Evolutionary conservation across 2,888 invertebrate species (phyloP), one percentile per base, ranked within the genome.

Genomic region (Hirtodrosophila trivittata): DNA sequence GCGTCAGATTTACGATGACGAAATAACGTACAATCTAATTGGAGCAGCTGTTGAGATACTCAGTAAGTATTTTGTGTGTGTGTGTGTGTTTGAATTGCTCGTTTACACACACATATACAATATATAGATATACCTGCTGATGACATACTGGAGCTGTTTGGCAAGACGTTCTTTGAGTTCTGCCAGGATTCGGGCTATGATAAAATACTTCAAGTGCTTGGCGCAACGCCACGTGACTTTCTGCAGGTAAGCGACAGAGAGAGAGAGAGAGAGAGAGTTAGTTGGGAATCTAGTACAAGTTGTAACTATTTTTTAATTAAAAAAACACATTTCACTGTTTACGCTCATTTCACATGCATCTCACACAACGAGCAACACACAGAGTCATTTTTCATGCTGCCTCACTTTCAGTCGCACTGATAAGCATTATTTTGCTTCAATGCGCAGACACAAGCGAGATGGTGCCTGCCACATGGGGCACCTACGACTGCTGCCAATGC

Each of bases 171-270:
- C 91, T 98, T 98, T 89, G 97, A 98, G 90, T 97, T 98, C 88
- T 98, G 98, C 86, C 97, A 98, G 90, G 97, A 97, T 89, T 97
- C 97, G 1, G 98, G 98, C n/a, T 98, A 98, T 88, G 98, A 98
- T 88, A 97, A 97, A 91, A 98, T 98, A 68, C 92, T 98, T 28
- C 96, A 97, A 91, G 97, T 98, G 4, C 92, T 98, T 3, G 98
- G 98, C 38, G 97, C 98, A 13, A 98, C 97, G 14, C 97, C 98
- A 0, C 92, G 97, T 66, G 98, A 98, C 91, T 99, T 99, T 91
- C 92, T 98, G 75, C 97, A 97, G 94, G 97, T 96, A 63, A 58
- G 10, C 7, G 18, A 9, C 6, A n/a, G 1, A 3, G n/a, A n/a
- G 18, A 21, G 18, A 21, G 18, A 18, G 18, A 18, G 18, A 25